Evolutionary conservation across 2,797 vertebrate species (phyloP), one percentile per base, ranked within the genome.

Genomic region (Channallabes apus): DNA sequence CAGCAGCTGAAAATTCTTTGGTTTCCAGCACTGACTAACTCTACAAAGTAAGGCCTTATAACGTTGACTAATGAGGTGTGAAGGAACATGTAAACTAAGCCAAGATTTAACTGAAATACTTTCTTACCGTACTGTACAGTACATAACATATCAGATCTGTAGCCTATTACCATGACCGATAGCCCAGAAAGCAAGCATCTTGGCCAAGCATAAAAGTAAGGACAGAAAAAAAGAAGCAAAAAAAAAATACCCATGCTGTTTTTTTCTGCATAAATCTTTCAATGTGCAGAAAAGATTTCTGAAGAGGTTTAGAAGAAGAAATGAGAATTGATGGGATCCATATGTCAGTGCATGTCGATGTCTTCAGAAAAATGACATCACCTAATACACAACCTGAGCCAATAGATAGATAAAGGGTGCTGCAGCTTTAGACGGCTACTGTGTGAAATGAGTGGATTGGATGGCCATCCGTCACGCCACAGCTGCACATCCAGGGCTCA

Each of bases 11-110:
- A 18, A 62, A 76, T 76, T 83, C 41, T 78, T 75, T 87, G 22
- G 38, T 88, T 83, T 79, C 58, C 12, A 41, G 76, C 76, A 41
- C n/a, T 38, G 76, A 61, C 29, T 61, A 61, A 11, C 1, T 27
- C 76, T 62, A 41, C 58, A 85, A 76, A 64, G 22, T 68, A 80
- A 82, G 58, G 38, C 56, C 68, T 86, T 58, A 76, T 72, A 71
- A 78, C 73, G n/a, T 83, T 83, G 73, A 79, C 82, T 91, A 90
- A 92, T 83, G 62, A 87, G 83, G 89, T 91, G 91, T 91, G 88
- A 91, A 90, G 73, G 76, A 88, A 85, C 85, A 85, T 89, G 91
- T 91, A 93, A 92, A 91, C 87, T 84, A 90, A 91, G 91, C 90
- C 88, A 89, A 90, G 83, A 80, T 86, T 89, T 90, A 87, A 86